These are phyloP conservation scores for Lytechinus variegatus DNA, from an alignment of 35 echinoderm and acorn worm species.

Conservation along the genomic window DNA sequence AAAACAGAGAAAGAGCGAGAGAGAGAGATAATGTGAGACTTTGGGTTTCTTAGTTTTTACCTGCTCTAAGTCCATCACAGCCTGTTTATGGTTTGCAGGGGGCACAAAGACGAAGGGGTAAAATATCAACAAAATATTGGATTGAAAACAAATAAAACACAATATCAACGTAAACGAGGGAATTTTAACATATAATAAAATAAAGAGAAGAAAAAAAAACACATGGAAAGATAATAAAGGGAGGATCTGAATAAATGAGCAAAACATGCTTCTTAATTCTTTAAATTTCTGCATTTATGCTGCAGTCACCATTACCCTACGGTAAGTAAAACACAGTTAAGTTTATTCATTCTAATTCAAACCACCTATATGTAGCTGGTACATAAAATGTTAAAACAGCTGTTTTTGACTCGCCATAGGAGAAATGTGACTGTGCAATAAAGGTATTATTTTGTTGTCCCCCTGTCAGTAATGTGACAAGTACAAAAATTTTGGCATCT, in stretches of 20 bases:
- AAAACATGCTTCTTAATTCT: background rate
- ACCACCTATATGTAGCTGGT: too few relatives aligned
- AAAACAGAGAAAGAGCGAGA: background rate
- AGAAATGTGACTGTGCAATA: too few relatives aligned
- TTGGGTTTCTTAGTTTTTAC: background rate
- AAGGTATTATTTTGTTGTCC: too few relatives aligned
- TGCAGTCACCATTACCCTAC: too few relatives aligned
- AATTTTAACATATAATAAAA: background rate
- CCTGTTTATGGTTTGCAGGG: conserved; percentile 50
- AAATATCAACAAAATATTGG: conserved; percentile 41
- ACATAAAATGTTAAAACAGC: too few relatives aligned
- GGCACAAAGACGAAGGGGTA: conserved; percentile 41
- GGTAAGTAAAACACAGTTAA: too few relatives aligned
- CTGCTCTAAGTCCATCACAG: conserved; percentile 36
- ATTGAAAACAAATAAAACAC: conserved; percentile 39
- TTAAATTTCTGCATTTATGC: too few relatives aligned
- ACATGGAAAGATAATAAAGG: background rate
- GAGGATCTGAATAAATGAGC: background rate
- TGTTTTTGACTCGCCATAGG: too few relatives aligned
- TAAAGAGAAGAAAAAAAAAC: background rate
- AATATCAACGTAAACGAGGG: conserved; percentile 12
- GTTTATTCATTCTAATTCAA: too few relatives aligned
- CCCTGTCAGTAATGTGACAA: too few relatives aligned
- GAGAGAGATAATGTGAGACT: background rate
- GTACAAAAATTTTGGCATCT: too few relatives aligned